A percentile compares a stretch with the other conserved stretches of the same genome.
phyloP scores from a whole-genome alignment of 2,113 vertebrate species.

The Rostratula benghalensis region DNA sequence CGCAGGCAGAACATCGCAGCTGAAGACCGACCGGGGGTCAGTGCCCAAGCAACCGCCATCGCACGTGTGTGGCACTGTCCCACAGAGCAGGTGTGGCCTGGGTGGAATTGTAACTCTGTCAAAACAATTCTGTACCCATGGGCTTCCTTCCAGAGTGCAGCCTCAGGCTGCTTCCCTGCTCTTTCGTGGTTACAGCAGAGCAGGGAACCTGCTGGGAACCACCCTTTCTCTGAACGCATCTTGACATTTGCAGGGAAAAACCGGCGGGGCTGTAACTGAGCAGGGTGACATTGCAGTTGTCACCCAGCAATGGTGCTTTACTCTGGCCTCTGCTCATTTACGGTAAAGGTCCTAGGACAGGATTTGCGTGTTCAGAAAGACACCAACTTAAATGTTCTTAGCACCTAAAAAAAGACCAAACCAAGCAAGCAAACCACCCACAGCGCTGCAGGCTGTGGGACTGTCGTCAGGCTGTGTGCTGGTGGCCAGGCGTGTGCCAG shows the following conservation, averaged over 20 bases:
- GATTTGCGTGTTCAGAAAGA: not conserved
- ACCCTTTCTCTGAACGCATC: not conserved
- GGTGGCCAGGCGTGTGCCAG: slow-evolving; percentile 37
- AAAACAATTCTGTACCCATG: not conserved
- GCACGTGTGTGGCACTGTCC: not conserved
- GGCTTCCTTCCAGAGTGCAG: not conserved
- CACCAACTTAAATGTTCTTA: not conserved
- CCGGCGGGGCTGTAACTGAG: not conserved
- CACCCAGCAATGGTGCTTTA: slow-evolving; percentile 29
- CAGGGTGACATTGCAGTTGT: not conserved
- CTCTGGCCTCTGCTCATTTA: slow-evolving; percentile 3
- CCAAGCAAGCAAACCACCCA: not conserved
- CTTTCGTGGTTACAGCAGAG: not conserved
- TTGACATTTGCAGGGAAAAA: not conserved
- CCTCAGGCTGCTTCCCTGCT: not conserved
- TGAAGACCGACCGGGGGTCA: not conserved
- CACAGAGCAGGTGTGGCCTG: not conserved
- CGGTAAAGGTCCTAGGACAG: not conserved
- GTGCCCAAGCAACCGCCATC: not conserved
- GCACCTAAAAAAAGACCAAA: not conserved
- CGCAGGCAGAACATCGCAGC: not conserved
- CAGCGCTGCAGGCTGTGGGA: not conserved
- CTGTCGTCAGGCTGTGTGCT: slow-evolving; percentile 6
- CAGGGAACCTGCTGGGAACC: not conserved
- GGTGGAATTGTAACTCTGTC: not conserved